Percentiles rank a stretch among this genome's conserved stretches.
Conservation (phyloP, 2,797 vertebrate genomes). For the Crocidura indochinensis region DNA sequence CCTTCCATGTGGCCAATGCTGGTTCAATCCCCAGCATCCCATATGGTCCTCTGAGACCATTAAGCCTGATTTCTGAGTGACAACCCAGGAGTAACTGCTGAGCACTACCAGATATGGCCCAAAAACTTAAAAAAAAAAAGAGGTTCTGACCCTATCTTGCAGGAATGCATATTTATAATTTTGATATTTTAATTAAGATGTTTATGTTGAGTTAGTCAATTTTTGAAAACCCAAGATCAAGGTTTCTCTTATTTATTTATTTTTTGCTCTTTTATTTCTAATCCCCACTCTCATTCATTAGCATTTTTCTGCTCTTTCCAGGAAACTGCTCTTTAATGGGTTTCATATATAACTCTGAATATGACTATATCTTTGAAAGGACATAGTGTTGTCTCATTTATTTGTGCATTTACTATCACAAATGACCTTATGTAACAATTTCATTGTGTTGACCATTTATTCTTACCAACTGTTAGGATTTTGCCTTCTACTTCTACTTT, state of each 20-base stretch:
- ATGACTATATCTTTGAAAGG: neutral
- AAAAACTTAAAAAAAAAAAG: too few species aligned
- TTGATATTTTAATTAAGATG: conserved; percentile 34
- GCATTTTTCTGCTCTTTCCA: neutral
- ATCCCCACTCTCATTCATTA: neutral
- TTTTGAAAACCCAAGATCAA: neutral
- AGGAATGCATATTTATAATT: neutral
- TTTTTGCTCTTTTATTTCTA: neutral
- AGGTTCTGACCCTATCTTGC: neutral
- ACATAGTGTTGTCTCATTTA: neutral
- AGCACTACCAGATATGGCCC: too few species aligned
- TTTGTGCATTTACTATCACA: conserved; percentile 16
- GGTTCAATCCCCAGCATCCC: too few species aligned
- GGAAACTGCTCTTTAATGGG: neutral
- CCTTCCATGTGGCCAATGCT: too few species aligned
- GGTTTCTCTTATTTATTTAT: neutral
- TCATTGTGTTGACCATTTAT: neutral
- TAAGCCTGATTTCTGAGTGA: too few species aligned
- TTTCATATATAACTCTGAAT: neutral
- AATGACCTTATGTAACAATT: neutral
- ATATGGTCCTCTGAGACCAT: too few species aligned
- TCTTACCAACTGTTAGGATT: neutral
- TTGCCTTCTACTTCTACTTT: neutral
- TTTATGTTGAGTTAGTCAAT: neutral
- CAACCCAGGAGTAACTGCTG: too few species aligned